Percentiles rank a stretch among this genome's conserved stretches.
Evolutionary conservation across 2,113 vertebrate species (phyloP).

Genomic region (Burhinus oedicnemus): DNA sequence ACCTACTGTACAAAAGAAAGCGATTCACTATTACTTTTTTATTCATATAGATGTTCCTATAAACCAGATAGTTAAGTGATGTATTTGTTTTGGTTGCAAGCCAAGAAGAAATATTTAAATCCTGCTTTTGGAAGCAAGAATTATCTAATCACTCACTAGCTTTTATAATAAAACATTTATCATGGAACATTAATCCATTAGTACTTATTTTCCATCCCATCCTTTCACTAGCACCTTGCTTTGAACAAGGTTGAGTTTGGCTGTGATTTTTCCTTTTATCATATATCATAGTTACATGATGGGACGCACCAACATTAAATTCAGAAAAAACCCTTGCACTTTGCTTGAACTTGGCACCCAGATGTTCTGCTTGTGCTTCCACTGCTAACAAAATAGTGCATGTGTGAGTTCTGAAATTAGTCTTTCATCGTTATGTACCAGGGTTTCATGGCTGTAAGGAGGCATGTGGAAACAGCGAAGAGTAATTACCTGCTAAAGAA

Average conservation of each 20-base stretch:
- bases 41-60: constrained; percentile 52
- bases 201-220: constrained; percentile 76
- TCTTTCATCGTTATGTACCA: constrained; percentile 53
- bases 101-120: constrained; percentile 79
- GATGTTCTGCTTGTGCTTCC: constrained; percentile 66
- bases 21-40: neutral
- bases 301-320: constrained; percentile 68
- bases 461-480: constrained; percentile 48
- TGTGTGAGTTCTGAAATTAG: constrained; percentile 59
- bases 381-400: constrained; percentile 51
- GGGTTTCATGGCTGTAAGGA: neutral
- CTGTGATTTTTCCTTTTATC: constrained; percentile 77
- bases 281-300: constrained; percentile 79
- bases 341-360: constrained; percentile 80
- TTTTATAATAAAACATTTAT: constrained; percentile 80
- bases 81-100: constrained; percentile 76
- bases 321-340: constrained; percentile 75
- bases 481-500: constrained; percentile 54
- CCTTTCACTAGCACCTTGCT: constrained; percentile 79
- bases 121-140: constrained; percentile 77
- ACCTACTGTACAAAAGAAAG: constrained; percentile 29
- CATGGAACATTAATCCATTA: constrained; percentile 79
- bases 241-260: constrained; percentile 75
- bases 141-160: constrained; percentile 82
- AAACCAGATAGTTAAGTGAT: constrained; percentile 71